Conservation (phyloP, 2,888 invertebrate species). For the Agriopis leucophaearia region DNA sequence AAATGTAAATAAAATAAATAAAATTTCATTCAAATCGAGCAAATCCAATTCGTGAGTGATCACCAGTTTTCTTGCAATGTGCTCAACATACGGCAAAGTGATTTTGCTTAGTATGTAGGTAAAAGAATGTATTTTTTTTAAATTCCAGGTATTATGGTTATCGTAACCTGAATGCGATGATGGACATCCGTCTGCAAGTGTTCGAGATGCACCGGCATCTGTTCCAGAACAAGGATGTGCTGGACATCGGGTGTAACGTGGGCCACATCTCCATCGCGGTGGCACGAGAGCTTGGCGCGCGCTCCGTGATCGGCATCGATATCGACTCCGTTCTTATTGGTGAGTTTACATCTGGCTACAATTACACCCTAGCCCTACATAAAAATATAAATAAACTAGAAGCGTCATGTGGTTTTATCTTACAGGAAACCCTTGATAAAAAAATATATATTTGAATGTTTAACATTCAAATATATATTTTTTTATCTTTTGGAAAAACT, state of each 20-base stretch:
- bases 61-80: no score
- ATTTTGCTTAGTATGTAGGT: neutral
- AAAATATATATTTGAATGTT: no score
- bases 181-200: constrained; percentile 94
- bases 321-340: constrained; percentile 95
- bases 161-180: constrained; percentile 92
- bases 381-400: no score
- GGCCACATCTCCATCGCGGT: constrained; percentile 97
- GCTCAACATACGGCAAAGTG: neutral
- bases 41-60: no score
- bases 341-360: constrained; percentile 47
- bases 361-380: no score
- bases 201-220: constrained; percentile 93
- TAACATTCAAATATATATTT: no score
- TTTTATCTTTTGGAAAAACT: no score
- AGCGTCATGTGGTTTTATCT: no score
- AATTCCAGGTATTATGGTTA: constrained; percentile 95
- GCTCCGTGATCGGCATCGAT: constrained; percentile 96
- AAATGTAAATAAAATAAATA: no score
- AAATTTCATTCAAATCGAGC: no score
- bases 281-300: constrained; percentile 94
- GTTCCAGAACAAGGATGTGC: constrained; percentile 95
- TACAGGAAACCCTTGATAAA: no score
- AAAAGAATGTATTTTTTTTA: neutral
- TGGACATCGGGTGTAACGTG: constrained; percentile 99